phyloP scores from a whole-genome alignment of 2,113 vertebrate genomes.

The Cyprinodon variegatus region DNA sequence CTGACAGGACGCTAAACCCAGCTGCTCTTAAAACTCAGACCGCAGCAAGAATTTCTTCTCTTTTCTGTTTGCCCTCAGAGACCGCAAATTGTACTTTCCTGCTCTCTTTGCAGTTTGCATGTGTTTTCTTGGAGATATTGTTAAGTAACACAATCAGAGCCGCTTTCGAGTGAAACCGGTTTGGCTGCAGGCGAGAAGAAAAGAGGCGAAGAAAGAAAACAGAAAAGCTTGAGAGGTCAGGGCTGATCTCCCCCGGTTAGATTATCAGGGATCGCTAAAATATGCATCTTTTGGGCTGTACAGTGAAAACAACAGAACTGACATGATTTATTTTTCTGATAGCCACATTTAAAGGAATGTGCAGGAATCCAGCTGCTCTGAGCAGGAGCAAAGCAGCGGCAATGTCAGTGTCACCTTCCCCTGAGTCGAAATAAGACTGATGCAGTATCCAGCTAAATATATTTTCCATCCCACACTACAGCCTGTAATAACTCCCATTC shows the following conservation, averaged over 20 bases:
- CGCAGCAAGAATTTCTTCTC: constrained; percentile 29
- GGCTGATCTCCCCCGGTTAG: constrained; percentile 14
- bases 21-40: constrained; percentile 29
- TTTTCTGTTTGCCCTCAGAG: constrained; percentile 29
- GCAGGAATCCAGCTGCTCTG: neutral
- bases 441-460: constrained; percentile 22
- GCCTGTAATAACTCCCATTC: constrained; percentile 7
- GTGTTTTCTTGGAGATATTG: constrained; percentile 10
- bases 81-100: constrained; percentile 7
- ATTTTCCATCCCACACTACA: neutral
- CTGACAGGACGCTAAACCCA: constrained; percentile 52
- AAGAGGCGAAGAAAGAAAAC: constrained; percentile 1
- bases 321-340: constrained; percentile 12
- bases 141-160: constrained; percentile 31
- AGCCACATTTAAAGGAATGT: constrained; percentile 16
- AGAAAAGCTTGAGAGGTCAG: neutral
- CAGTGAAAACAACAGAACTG: constrained; percentile 2
- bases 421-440: constrained; percentile 6
- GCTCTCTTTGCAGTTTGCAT: constrained; percentile 5
- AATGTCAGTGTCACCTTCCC: constrained; percentile 27
- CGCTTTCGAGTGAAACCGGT: constrained; percentile 17
- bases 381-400: constrained; percentile 2
- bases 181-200: constrained; percentile 9
- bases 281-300: constrained; percentile 29
- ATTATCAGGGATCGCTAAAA: constrained; percentile 33